Base-by-base conservation (phyloP, 2,888 invertebrate species). In the Chaitophorus viminalis region DNA sequence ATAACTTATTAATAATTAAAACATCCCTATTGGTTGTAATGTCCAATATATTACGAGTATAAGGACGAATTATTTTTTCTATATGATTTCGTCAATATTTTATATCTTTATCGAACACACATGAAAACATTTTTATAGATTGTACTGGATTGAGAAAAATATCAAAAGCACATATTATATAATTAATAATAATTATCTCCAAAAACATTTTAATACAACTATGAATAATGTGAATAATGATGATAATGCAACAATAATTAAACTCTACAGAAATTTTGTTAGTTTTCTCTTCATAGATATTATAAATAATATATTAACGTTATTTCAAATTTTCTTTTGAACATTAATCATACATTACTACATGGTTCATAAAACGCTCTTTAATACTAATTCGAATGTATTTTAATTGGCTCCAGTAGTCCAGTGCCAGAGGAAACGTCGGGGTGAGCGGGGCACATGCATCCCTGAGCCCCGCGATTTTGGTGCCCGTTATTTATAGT, bases 1-100 rank as follows among this genome's bases (percentile, higher is more conserved):
- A 39, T 68, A 31, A 76, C 29, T 76, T 68, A 33, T 82, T 72
- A 18, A 31, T 18, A 36, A 83, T 8, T 17, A 72, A 72, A 82
- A 72, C 21, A 29, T n/a, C 11, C 68, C 68, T 14, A n/a, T 70
- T 65, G n/a, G 2, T 8, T n/a, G 1, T 11, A 11, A 11, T 6
- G 21, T 60, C 60, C 6, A 3, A 21, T 18, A 25, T 60, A 60
- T 21, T 60, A n/a, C n/a, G n/a, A n/a, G n/a, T n/a, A 1, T 60
- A 25, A 60, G 60, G 60, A 4, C 25, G 21, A 6, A 25, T 0
- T 29, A 14, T 29, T 70, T 70, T 14, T 29, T 14, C 9, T n/a
- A 29, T 17, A n/a, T 31, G 70, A 70, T 70, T 31, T 70, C 17
- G 70, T 29, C 4, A 70, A 70, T 70, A 70, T 31, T 70, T 31